Conservation (phyloP, 2,888 invertebrate species). For the Eulithis prunata region DNA sequence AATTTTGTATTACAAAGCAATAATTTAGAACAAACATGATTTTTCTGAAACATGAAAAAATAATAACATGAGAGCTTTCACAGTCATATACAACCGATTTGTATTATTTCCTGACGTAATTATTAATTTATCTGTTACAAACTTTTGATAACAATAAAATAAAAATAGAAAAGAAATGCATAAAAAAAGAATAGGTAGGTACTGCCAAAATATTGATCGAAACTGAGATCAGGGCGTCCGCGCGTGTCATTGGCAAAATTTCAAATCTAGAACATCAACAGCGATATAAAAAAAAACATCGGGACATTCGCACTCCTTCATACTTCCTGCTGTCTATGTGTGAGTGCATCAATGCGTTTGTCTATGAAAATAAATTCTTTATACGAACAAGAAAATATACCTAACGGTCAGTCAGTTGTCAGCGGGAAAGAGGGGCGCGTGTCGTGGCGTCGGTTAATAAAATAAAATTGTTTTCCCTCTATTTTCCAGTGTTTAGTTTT, state of each 20-base stretch:
- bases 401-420: slow-evolving; percentile 78
- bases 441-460: slow-evolving; percentile 57
- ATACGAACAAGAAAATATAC: slow-evolving; percentile 70
- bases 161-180: no score
- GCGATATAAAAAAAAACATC: slow-evolving; percentile 46
- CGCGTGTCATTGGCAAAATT: slow-evolving; percentile 54
- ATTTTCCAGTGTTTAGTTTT: slow-evolving; percentile 40
- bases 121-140: no score
- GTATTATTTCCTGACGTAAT: not conserved
- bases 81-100: not conserved
- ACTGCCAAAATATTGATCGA: slow-evolving; percentile 35
- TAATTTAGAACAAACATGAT: slow-evolving; percentile 11
- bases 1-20: slow-evolving; percentile 1
- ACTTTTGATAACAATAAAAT: no score
- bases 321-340: slow-evolving; percentile 43
- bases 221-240: slow-evolving; percentile 28
- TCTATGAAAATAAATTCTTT: slow-evolving; percentile 80
- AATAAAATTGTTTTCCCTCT: slow-evolving; percentile 62
- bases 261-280: slow-evolving; percentile 58
- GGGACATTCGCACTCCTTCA: slow-evolving; percentile 45
- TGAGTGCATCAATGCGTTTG: slow-evolving; percentile 65
- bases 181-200: no score
- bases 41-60: not conserved
- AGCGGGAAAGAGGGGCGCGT: slow-evolving; percentile 66
- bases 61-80: not conserved